Evolutionary conservation across 2,797 vertebrate species (phyloP), one percentile per base, ranked within the genome.

Genomic region (Heterohyrax brucei): DNA sequence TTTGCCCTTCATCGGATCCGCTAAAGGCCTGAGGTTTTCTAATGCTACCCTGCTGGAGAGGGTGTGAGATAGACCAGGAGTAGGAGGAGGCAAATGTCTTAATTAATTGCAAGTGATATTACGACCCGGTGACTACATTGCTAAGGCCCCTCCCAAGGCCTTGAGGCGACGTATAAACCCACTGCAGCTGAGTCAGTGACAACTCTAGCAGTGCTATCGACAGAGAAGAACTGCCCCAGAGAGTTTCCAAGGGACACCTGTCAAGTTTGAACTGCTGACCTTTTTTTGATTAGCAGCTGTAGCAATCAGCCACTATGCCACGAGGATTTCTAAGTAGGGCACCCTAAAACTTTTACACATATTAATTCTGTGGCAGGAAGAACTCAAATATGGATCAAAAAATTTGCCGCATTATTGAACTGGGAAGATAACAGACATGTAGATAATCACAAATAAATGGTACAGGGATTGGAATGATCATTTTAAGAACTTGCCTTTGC

Each of bases 21-120:
- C 62, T 1, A 7, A 6, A 6, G 33, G 9, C 64, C 18, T 1
- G 2, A 8, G 46, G 50, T 14, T 28, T 33, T 21, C 39, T 5
- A n/a, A 33, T 33, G 3, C 3, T 7, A 16, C 28, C 64, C 19
- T 26, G 2, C n/a, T 1, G 68, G 0, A 8, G 24, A 6, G 30
- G 10, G 6, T 5, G 7, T 33, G 12, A 76, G 6, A 24, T 72
- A 39, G 21, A 13, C 10, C 30, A 8, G 44, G 21, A 30, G 14
- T 5, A 77, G 39, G 44, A 39, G n/a, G 1, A 30, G 46, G 26
- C 33, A 4, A 39, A 75, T 30, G 22, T 16, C 39, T 50, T 24
- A 13, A 14, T 14, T 21, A 24, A 30, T 18, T 14, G 5, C 87
- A 80, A 24, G n/a, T 70, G 44, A 30, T 18, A 5, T 30, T 5